Evolutionary conservation across 2,888 invertebrate genomes (phyloP).

Genomic region (Euplexia lucipara): DNA sequence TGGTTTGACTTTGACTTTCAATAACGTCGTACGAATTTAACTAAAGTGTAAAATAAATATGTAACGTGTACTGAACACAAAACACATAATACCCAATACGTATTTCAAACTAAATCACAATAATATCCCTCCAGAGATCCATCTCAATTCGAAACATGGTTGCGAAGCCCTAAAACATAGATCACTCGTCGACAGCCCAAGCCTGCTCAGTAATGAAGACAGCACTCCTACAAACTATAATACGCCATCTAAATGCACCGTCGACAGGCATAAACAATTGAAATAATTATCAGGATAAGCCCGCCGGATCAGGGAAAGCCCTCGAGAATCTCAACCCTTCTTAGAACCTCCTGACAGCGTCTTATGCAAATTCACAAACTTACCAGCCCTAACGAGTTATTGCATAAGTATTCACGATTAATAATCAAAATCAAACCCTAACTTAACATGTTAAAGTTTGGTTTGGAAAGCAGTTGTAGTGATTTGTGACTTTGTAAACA

Average conservation of each 20-base stretch:
- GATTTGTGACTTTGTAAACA: conserved; percentile 62
- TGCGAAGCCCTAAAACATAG: conserved; percentile 76
- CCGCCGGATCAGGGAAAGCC: conserved; percentile 87
- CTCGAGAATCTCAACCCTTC: conserved; percentile 89
- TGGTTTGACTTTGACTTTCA: no score
- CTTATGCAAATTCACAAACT: conserved; percentile 90
- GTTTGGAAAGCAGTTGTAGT: conserved; percentile 41
- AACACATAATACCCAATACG: conserved; percentile 42
- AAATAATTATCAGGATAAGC: conserved; percentile 91
- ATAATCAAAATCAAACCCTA: conserved; percentile 54
- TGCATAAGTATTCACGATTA: conserved; percentile 31
- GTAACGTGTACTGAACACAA: conserved; percentile 18
- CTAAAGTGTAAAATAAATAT: background rate
- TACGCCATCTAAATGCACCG: conserved; percentile 90
- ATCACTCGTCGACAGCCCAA: conserved; percentile 82
- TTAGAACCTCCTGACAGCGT: conserved; percentile 85
- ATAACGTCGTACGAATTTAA: no score
- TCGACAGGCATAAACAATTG: conserved; percentile 91
- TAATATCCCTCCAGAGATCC: conserved; percentile 74
- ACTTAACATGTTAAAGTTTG: background rate
- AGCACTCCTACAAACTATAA: conserved; percentile 88
- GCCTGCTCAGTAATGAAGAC: conserved; percentile 84
- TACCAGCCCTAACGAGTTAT: conserved; percentile 67
- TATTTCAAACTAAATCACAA: conserved; percentile 66
- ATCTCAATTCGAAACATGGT: conserved; percentile 77